Evolutionary conservation across 1,140 invertebrate species (phyloP).

Genomic region (Phortica variegata): DNA sequence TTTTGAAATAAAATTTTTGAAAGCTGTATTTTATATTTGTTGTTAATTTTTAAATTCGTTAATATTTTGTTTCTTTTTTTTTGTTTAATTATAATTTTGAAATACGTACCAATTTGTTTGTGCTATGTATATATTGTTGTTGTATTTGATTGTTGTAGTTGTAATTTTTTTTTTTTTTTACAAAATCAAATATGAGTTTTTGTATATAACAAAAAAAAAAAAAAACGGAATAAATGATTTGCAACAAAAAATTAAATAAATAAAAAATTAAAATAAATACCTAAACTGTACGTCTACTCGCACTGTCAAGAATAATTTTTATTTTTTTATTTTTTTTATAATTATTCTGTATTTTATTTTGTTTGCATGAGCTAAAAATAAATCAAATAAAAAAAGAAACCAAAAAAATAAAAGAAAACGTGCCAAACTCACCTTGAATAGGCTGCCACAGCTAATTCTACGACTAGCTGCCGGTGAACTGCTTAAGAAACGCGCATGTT

Average conservation of each 20-base stretch:
- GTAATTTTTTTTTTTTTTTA: conserved; percentile 11
- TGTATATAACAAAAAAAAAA: conserved; percentile 7
- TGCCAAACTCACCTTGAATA: conserved; percentile 66
- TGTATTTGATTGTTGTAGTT: conserved; percentile 11
- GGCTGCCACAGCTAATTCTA: conserved; percentile 75
- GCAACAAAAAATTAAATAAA: neutral
- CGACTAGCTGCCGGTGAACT: conserved; percentile 74
- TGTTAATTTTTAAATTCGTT: neutral
- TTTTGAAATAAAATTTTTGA: neutral
- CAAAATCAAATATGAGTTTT: conserved; percentile 13
- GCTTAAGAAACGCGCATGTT: conserved; percentile 63
- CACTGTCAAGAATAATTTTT: no score
- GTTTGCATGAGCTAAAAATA: no score
- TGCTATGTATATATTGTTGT: conserved; percentile 27
- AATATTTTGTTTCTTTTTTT: no score
- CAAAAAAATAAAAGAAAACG: no score
- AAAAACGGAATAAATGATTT: neutral
- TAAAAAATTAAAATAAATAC: no score
- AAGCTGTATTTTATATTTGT: conserved; percentile 3
- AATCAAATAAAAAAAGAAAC: no score
- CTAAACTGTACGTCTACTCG: no score
- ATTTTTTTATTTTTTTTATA: conserved; percentile 1
- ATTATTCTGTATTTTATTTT: no score
- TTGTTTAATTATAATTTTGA: conserved; percentile 57
- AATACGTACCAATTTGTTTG: conserved; percentile 55